Conservation (phyloP, 23 tunicate species). For the Trididemnum clinides region DNA sequence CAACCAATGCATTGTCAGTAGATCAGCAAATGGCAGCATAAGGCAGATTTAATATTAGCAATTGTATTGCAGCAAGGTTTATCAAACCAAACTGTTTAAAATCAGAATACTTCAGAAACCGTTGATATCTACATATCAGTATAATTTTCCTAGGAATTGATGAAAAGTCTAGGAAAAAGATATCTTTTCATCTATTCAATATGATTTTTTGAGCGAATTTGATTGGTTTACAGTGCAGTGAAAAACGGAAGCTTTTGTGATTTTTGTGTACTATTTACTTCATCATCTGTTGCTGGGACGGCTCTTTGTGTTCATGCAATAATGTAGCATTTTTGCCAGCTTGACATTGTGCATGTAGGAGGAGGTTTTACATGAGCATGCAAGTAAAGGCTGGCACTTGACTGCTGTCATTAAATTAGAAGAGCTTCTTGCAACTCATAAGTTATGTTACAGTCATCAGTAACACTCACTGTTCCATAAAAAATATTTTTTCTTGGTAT, state of each 20-base stretch:
- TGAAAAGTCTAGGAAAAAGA: slow-evolving; percentile 13
- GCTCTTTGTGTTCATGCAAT: background rate
- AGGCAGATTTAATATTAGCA: slow-evolving; percentile 7
- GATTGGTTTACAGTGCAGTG: background rate
- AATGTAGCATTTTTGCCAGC: slow-evolving; percentile 9
- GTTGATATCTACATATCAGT: background rate
- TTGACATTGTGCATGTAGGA: slow-evolving; percentile 4
- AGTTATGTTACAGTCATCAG: slow-evolving; percentile 15
- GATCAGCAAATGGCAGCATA: slow-evolving; percentile 2
- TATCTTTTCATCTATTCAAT: slow-evolving; percentile 1
- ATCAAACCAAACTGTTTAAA: slow-evolving; percentile 8
- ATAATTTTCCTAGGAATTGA: slow-evolving; percentile 11
- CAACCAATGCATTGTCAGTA: no score
- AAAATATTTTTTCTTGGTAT: no score
- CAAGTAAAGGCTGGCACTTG: slow-evolving; percentile 28
- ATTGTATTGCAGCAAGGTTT: slow-evolving; percentile 29
- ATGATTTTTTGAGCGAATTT: background rate
- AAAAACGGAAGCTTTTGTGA: background rate
- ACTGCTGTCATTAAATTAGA: slow-evolving; percentile 36
- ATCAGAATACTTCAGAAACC: slow-evolving; percentile 22
- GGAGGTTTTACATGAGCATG: slow-evolving; percentile 33
- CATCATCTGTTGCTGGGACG: background rate
- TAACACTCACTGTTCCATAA: slow-evolving; percentile 1
- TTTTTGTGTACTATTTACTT: background rate
- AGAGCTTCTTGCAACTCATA: slow-evolving; percentile 12